phyloP scores from a whole-genome alignment of 2,113 vertebrate genomes.

The Rhabdornis inornatus region DNA sequence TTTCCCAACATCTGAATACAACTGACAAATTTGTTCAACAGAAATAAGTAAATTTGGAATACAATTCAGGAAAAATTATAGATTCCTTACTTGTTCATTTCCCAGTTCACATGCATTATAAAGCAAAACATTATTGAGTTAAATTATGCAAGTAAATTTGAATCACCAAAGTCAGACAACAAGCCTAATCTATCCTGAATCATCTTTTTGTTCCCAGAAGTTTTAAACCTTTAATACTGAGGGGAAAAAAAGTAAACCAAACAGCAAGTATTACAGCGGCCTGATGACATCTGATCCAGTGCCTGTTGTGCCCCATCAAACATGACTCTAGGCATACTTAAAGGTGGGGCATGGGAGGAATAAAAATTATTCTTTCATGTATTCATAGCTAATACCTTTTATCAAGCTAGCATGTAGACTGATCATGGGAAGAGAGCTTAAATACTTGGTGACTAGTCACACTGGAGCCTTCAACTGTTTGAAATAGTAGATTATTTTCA shows the following conservation, averaged over 20 bases:
- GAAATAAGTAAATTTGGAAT: background rate
- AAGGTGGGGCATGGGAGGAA: background rate
- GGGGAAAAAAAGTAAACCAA: background rate
- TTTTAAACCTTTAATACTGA: background rate
- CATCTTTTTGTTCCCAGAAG: background rate
- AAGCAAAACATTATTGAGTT: background rate
- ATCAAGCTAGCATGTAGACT: background rate
- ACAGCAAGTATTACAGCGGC: background rate
- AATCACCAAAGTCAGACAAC: background rate
- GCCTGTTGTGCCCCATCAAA: background rate
- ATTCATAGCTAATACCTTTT: background rate
- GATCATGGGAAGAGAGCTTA: background rate
- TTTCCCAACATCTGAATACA: background rate
- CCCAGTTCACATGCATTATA: slow-evolving; percentile 7
- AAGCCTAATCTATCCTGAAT: background rate
- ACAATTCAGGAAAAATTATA: background rate
- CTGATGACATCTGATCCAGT: background rate
- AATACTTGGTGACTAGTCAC: slow-evolving; percentile 1
- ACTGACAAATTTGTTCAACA: background rate
- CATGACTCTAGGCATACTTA: background rate
- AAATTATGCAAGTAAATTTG: background rate
- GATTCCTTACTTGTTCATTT: background rate
- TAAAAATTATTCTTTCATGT: background rate
- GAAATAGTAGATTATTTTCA: slow-evolving; percentile 42
- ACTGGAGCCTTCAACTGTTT: background rate